Conservation (phyloP, 2,888 invertebrate species). For the Dicycla oo region DNA sequence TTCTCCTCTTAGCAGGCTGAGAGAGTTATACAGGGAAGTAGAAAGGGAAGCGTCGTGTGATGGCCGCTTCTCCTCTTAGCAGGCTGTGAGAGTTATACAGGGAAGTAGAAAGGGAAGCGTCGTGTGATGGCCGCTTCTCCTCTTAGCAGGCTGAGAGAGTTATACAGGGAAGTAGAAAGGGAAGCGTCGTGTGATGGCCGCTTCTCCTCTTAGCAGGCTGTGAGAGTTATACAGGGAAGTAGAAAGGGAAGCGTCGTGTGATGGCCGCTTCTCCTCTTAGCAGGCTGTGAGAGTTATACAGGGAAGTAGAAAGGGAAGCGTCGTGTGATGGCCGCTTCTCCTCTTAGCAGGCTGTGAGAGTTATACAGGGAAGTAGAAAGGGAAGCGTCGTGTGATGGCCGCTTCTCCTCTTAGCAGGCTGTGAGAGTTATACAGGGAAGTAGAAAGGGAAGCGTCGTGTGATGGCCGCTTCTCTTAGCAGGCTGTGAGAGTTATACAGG, state of each 20-base stretch:
- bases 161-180: slow-evolving; percentile 49
- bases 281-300: slow-evolving; percentile 8
- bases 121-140: slow-evolving; percentile 21
- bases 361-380: slow-evolving; percentile 48
- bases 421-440: slow-evolving; percentile 10
- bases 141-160: slow-evolving; percentile 12
- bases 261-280: slow-evolving; percentile 18
- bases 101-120: slow-evolving; percentile 58
- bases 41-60: slow-evolving; percentile 52
- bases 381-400: slow-evolving; percentile 37
- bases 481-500: slow-evolving; percentile 9
- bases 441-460: slow-evolving; percentile 53
- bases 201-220: slow-evolving; percentile 14
- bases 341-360: slow-evolving; percentile 14
- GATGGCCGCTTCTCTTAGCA: slow-evolving; percentile 21
- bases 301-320: slow-evolving; percentile 58
- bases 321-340: slow-evolving; percentile 21
- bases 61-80: slow-evolving; percentile 16
- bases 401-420: slow-evolving; percentile 13
- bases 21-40: slow-evolving; percentile 9
- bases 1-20: slow-evolving; percentile 12
- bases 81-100: slow-evolving; percentile 7
- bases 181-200: slow-evolving; percentile 36
- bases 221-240: slow-evolving; percentile 9
- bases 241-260: slow-evolving; percentile 53